phyloP scores from a whole-genome alignment of 2,113 vertebrate species.

The Cheirogaleus medius region DNA sequence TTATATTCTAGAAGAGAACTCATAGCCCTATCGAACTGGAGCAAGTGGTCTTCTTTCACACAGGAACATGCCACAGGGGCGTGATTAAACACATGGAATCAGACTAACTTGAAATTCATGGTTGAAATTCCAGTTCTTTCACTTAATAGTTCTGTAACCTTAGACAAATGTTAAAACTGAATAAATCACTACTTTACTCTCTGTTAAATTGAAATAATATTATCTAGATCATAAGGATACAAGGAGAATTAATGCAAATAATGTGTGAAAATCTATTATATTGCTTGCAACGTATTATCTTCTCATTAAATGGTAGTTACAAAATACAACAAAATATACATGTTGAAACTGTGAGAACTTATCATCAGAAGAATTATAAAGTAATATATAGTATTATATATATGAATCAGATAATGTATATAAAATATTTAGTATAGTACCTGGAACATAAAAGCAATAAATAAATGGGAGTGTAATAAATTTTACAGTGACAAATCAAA shows the following conservation, averaged over 20 bases:
- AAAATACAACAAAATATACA: not conserved
- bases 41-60: not conserved
- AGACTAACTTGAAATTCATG: not conserved
- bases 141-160: not conserved
- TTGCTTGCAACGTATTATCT: not conserved
- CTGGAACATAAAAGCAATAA: not conserved
- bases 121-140: not conserved
- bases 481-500: not conserved
- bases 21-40: not conserved
- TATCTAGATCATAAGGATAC: not conserved
- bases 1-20: not conserved
- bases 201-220: not conserved
- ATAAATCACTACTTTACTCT: not conserved
- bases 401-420: not conserved
- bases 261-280: not conserved
- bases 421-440: not conserved
- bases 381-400: not conserved
- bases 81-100: not conserved
- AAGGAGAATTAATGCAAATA: not conserved
- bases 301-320: not conserved
- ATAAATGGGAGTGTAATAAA: not conserved
- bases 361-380: not conserved
- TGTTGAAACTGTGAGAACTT: not conserved
- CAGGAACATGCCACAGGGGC: not conserved
- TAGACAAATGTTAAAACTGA: not conserved